Base-by-base conservation (phyloP, 2,113 vertebrate genomes). In the Pterophyllum scalare region DNA sequence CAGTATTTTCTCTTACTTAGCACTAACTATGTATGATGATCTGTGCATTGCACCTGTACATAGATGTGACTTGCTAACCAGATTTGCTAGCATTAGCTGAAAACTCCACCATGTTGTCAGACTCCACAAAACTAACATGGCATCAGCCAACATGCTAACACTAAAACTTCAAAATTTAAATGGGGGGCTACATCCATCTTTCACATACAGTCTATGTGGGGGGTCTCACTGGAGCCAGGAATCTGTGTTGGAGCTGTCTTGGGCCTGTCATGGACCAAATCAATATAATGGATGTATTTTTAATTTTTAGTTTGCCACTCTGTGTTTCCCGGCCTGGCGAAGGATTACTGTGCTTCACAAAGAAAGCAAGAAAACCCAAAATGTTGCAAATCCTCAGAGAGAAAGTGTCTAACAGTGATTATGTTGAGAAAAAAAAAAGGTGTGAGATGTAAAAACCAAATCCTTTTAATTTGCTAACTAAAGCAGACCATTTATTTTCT, bases 201-300 rank as follows among this genome's bases (percentile, higher is more conserved):
- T 40, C 38, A 40, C 10, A 40, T 40, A 40, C 38, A 31, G 59
- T 61, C 59, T 20, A 1, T 35, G 3, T 35, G 5, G 10, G 3
- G 38, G 38, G 12, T 40, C 38, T 11, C 31, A 35, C 33, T 6
- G 33, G 1, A 4, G 0, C 0, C 46, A 52, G 46, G 46, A 52
- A 19, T 52, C 46, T 52, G 15, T 7, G 2, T 3, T 52, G 11
- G 14, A 49, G 15, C 46, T 6, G 6, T 49, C 46, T 17, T 2
- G 14, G 31, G 33, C 35, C 33, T 38, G 60, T 20, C 2, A 43
- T 22, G n/a, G 62, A 65, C 35, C 62, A 43, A 13, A n/a, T 13
- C 6, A 22, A 22, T 13, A 49, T 64, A 40, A 24, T 22, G 7
- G n/a, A 3, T 17, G 22, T 3, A 4, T 22, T 35, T 64, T 65